Evolutionary conservation across 2,888 invertebrate species (phyloP).

Genomic region (Agrilus cyanescens): DNA sequence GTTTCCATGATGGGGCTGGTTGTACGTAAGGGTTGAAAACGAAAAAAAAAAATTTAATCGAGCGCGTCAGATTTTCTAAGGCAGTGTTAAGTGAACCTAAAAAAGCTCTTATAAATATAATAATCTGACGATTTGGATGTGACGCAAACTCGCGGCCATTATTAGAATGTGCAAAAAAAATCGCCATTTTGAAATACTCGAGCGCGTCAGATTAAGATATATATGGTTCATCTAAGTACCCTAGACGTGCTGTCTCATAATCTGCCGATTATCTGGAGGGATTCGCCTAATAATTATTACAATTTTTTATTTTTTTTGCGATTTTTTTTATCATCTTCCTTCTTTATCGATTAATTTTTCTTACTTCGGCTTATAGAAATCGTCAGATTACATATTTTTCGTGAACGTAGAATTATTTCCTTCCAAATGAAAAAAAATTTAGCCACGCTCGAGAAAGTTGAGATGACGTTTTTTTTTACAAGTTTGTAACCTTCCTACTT

Average conservation of each 20-base stretch:
- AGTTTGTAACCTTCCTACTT: too few relatives aligned
- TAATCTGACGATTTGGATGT: too few relatives aligned
- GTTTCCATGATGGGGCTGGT: too few relatives aligned
- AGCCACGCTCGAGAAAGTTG: too few relatives aligned
- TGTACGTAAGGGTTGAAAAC: too few relatives aligned
- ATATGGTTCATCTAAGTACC: too few relatives aligned
- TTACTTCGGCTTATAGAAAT: slow-evolving; percentile 9
- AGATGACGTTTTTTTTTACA: too few relatives aligned
- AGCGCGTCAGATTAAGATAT: slow-evolving; percentile 16
- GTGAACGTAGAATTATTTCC: too few relatives aligned
- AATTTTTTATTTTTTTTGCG: not conserved
- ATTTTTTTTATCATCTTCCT: not conserved
- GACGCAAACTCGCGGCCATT: too few relatives aligned
- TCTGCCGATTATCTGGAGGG: slow-evolving; percentile 11
- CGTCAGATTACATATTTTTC: too few relatives aligned
- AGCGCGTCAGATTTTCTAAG: slow-evolving; percentile 12
- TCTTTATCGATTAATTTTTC: slow-evolving; percentile 1
- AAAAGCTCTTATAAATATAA: slow-evolving; percentile 10
- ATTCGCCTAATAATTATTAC: slow-evolving; percentile 6
- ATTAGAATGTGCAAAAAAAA: slow-evolving; percentile 13
- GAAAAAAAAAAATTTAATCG: slow-evolving; percentile 13
- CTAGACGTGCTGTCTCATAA: slow-evolving; percentile 9
- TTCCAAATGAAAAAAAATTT: too few relatives aligned
- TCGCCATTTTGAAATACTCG: slow-evolving; percentile 12
- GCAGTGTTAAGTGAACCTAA: slow-evolving; percentile 13